Conservation (phyloP, 2,113 vertebrate species). For the Prionailurus bengalensis region DNA sequence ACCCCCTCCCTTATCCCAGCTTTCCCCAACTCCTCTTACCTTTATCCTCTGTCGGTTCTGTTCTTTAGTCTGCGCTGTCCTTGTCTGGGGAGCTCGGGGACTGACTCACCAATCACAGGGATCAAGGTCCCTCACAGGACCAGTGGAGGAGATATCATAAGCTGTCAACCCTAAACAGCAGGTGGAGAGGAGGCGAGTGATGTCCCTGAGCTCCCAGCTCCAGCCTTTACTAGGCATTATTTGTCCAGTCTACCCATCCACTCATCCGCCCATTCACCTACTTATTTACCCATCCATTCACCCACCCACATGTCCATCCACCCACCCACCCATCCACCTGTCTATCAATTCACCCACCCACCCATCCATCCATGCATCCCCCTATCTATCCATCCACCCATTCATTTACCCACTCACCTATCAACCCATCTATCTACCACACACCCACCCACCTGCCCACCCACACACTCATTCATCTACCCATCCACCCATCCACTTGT, state of each 20-base stretch:
- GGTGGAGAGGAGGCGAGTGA: neutral
- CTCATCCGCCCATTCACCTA: too few relatives aligned
- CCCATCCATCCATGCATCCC: rapidly evolving
- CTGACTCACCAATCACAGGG: too few relatives aligned
- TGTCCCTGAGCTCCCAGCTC: neutral
- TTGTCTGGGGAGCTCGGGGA: neutral
- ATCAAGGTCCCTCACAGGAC: neutral
- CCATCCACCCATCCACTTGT: neutral
- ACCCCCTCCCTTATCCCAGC: neutral
- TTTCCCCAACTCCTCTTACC: neutral
- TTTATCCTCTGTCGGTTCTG: neutral
- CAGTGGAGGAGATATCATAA: neutral
- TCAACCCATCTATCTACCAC: rapidly evolving
- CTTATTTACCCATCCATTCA: rapidly evolving
- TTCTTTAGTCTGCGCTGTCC: neutral
- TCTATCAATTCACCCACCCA: neutral
- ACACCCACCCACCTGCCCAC: rapidly evolving
- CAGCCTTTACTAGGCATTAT: neutral
- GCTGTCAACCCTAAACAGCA: neutral
- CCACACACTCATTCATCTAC: too few relatives aligned
- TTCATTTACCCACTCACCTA: neutral
- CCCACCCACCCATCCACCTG: rapidly evolving
- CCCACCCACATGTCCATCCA: rapidly evolving
- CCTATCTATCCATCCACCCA: neutral
- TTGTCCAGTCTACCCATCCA: neutral